Evolutionary conservation across 1,140 invertebrate genomes (phyloP), one percentile per base, ranked within the genome.

Genomic region (Eriosoma lanigerum): DNA sequence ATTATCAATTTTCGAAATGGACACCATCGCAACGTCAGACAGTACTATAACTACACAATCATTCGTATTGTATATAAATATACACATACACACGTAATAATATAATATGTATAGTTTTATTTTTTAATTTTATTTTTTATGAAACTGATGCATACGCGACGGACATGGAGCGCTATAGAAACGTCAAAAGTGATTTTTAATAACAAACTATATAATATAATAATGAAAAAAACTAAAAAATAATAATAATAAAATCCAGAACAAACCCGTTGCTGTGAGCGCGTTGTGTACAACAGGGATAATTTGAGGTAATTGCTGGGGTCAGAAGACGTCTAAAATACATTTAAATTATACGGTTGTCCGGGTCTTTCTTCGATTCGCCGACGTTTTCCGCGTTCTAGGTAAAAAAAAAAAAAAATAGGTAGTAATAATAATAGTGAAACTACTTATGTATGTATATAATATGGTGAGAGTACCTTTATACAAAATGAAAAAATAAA

Each of bases 101-200:
- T 48, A 56, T 24, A 56, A 24, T 8, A n/a, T 15, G 54, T 15
- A 60, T 13, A 10, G 1, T 3, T n/a, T 26, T 60, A 13, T 3
- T 60, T 24, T 60, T n/a, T n/a, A n/a, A n/a, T n/a, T n/a, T n/a
- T n/a, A n/a, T n/a, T 60, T 26, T n/a, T 3, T 29, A 24, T 58
- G 32, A 75, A 75, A 58, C 72, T 38, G 54, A 38, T 54, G 32
- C 24, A 44, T 19, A 75, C 38, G 12, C 62, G 32, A 56, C 19
- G 38, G 50, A 56, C 72, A 75, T n/a, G n/a, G 29, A 21, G 21
- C 56, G 52, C 56, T 44, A 58, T 46, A 78, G 75, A 78, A 78
- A 78, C 75, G 75, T 78, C 75, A 78, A 78, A 78, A 78, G 75
- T 78, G 75, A 78, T 78, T 78, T 78, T 78, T 78, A 78, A 78